These are phyloP conservation scores for Drosophila infuscata DNA, from an alignment of 2,888 invertebrate genomes.

Conservation along the genomic window DNA sequence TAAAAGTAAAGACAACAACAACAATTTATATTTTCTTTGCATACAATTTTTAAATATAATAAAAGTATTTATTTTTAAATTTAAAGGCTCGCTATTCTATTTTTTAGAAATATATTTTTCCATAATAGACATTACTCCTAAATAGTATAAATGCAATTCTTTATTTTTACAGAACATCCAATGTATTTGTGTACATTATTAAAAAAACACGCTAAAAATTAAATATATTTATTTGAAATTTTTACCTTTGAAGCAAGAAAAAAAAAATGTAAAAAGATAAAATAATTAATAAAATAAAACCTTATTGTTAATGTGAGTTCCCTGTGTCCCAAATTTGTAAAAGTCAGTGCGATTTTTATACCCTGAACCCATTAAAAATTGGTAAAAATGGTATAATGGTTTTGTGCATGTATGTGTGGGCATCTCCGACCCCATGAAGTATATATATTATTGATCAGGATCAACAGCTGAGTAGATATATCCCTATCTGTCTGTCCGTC, in stretches of 20 bases:
- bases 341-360: not conserved
- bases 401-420: too few species aligned
- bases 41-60: not conserved
- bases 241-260: not conserved
- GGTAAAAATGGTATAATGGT: too few species aligned
- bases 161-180: not conserved
- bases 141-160: not conserved
- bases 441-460: too few species aligned
- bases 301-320: not conserved
- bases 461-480: too few species aligned
- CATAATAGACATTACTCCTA: not conserved
- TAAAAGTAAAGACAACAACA: too few species aligned
- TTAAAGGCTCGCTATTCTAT: not conserved
- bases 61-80: not conserved
- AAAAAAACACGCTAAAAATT: not conserved
- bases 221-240: not conserved
- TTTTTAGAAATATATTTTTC: not conserved
- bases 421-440: too few species aligned
- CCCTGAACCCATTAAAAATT: too few species aligned
- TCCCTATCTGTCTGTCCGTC: too few species aligned
- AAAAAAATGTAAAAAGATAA: not conserved
- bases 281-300: not conserved
- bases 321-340: fast-evolving
- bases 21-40: not conserved
- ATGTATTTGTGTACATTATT: not conserved